Evolutionary conservation across 2,888 invertebrate species (phyloP).

Genomic region (Acronicta leporina): DNA sequence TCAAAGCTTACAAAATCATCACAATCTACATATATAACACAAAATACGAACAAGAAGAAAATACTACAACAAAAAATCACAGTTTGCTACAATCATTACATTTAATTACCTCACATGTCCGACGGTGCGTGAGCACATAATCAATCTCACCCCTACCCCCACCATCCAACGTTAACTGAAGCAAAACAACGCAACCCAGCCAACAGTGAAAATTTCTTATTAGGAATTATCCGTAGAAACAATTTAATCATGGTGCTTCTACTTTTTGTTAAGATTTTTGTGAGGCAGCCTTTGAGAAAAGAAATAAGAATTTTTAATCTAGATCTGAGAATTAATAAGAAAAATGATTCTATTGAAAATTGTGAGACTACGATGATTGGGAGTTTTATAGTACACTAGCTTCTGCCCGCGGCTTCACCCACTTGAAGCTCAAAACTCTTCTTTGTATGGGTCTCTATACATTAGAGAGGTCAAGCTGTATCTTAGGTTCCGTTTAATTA

Average conservation of each 20-base stretch:
- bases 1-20: slow-evolving; percentile 16
- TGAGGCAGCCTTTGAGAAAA: slow-evolving; percentile 26
- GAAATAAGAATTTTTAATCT: slow-evolving; percentile 40
- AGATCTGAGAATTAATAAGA: slow-evolving; percentile 22
- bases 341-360: slow-evolving; percentile 14
- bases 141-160: slow-evolving; percentile 67
- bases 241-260: slow-evolving; percentile 38
- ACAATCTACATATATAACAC: no score
- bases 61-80: slow-evolving; percentile 48
- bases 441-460: no score
- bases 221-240: slow-evolving; percentile 43
- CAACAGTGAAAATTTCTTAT: slow-evolving; percentile 49
- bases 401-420: no score
- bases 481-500: no score
- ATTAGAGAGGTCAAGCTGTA: no score
- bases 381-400: not conserved
- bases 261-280: slow-evolving; percentile 34
- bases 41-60: slow-evolving; percentile 25
- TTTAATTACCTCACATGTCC: slow-evolving; percentile 78
- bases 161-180: slow-evolving; percentile 33
- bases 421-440: no score
- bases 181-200: slow-evolving; percentile 59
- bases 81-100: slow-evolving; percentile 70
- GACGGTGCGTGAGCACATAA: slow-evolving; percentile 72
- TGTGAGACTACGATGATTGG: slow-evolving; percentile 18